phyloP scores from a whole-genome alignment of 2,888 invertebrate species.

The Pseudoips prasinana region DNA sequence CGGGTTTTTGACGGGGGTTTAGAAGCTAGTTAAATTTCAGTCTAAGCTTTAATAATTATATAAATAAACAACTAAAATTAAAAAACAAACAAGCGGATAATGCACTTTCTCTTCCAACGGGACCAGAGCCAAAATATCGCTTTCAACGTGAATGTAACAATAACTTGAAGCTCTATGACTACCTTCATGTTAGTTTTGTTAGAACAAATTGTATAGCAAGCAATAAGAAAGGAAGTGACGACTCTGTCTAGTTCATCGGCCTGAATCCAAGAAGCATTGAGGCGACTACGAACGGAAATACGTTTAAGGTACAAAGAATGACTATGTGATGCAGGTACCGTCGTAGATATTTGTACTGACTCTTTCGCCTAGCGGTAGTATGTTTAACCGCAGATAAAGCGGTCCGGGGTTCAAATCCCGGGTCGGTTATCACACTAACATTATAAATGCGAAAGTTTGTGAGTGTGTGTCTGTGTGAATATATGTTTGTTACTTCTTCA shows the following conservation, averaged over 20 bases:
- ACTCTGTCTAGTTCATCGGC: slow-evolving; percentile 68
- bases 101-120: slow-evolving; percentile 27
- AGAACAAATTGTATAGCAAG: slow-evolving; percentile 16
- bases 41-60: too few relatives aligned
- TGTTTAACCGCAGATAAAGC: too few relatives aligned
- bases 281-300: slow-evolving; percentile 58
- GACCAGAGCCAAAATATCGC: slow-evolving; percentile 21
- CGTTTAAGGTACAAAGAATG: slow-evolving; percentile 37
- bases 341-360: slow-evolving; percentile 27
- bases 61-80: too few relatives aligned
- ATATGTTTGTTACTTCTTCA: too few relatives aligned
- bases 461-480: too few relatives aligned
- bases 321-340: slow-evolving; percentile 23
- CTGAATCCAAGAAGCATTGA: slow-evolving; percentile 58
- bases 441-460: too few relatives aligned
- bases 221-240: slow-evolving; percentile 63
- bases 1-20: too few relatives aligned
- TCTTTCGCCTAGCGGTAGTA: too few relatives aligned
- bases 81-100: too few relatives aligned
- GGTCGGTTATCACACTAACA: too few relatives aligned
- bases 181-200: slow-evolving; percentile 10
- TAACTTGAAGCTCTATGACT: slow-evolving; percentile 1
- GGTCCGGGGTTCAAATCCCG: too few relatives aligned
- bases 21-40: too few relatives aligned
- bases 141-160: slow-evolving; percentile 21